Base-by-base conservation (phyloP, 1,140 invertebrate species). In the Drosophila rhopaloa region DNA sequence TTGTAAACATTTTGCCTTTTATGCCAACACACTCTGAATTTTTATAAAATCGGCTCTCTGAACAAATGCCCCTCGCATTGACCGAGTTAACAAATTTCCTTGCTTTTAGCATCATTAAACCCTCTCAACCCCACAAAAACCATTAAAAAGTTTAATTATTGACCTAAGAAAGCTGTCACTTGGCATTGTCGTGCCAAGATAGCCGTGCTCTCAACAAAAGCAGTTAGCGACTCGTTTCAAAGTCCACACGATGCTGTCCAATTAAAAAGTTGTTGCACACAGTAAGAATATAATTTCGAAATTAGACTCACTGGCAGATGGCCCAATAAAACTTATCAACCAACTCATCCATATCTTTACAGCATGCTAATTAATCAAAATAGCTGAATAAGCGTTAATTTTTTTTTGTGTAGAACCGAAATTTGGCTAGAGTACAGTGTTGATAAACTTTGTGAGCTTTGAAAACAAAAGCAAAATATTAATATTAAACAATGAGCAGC, bases 41-140 rank as follows among this genome's bases (percentile, higher is more conserved):
- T 24, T 24, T 24, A 24, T 24, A 24, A 24, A 24, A 51, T 27
- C 37, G 32, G 41, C 40, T 48, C 53, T 51, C 46, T 53, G 16
- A 32, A 7, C 5, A 41, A 44, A 60, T 73, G 59, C 16, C 65
- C 74, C 82, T 81, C 66, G 60, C 63, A 72, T 68, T 76, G 68
- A 51, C 60, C 68, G 55, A 78, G 35, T 59, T 54, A 27, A n/a
- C 0, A 47, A 16, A 5, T 35, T 55, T 24, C 9, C 24, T n/a
- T 46, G 13, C 11, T 7, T 38, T 35, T 24, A 16, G 27, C 19
- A 38, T 35, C 14, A 8, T 38, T 27, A 55, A 55, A 37, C 19
- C 19, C 37, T 41, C 5, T 48, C 3, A 27, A 55, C 10, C 13
- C 10, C n/a, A 10, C 11, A 24, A 27, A 19, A 16, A 11, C 54